Evolutionary conservation across 64 coral and sea anemone genomes (phyloP).

Genomic region (Stylophora pistillata): DNA sequence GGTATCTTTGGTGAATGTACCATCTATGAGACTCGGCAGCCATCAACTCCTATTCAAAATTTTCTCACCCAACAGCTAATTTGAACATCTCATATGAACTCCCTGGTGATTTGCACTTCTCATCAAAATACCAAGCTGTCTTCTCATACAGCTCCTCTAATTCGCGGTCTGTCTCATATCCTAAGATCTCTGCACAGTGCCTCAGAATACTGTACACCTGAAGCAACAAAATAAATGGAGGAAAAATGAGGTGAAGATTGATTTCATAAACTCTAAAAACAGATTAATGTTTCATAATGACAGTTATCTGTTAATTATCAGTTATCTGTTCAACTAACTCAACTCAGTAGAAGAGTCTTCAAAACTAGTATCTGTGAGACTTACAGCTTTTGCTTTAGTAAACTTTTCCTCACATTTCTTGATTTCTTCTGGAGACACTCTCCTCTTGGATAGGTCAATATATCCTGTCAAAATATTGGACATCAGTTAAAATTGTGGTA

Average conservation of each 20-base stretch:
- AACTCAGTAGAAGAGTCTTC: no score
- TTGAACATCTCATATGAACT: slow-evolving; percentile 96
- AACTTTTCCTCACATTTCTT: slow-evolving; percentile 99
- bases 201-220: slow-evolving; percentile 99
- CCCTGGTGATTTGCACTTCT: slow-evolving; percentile 89
- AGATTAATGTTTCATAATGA: no score
- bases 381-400: slow-evolving; percentile 98
- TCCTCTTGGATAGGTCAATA: slow-evolving; percentile 96
- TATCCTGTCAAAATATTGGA: slow-evolving; percentile 61
- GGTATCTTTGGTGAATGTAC: no score
- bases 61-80: slow-evolving; percentile 82
- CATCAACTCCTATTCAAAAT: no score
- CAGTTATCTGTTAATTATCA: no score
- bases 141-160: slow-evolving; percentile 95
- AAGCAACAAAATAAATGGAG: background rate
- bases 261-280: no score
- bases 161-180: slow-evolving; percentile 89
- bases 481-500: background rate
- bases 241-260: background rate
- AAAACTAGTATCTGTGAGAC: background rate
- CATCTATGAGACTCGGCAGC: no score
- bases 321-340: no score
- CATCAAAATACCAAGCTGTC: slow-evolving; percentile 95
- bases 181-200: slow-evolving; percentile 95
- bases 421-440: slow-evolving; percentile 99